Evolutionary conservation across 2,888 invertebrate species (phyloP).

Genomic region (Falcaria lacertinaria): DNA sequence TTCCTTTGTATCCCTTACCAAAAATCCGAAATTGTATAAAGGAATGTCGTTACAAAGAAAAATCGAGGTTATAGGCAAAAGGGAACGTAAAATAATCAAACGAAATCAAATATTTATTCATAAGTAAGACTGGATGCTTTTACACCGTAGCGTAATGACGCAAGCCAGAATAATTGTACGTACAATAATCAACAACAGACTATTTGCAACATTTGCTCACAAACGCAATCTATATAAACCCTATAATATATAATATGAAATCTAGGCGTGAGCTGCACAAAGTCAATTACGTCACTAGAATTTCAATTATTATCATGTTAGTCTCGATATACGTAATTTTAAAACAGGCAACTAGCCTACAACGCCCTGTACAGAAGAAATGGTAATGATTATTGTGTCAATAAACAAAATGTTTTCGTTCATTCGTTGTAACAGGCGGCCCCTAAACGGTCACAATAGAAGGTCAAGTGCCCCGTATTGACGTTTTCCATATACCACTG

Average conservation of each 20-base stretch:
- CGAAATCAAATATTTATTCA: slow-evolving; percentile 4
- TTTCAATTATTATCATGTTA: too few relatives aligned
- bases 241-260: too few relatives aligned
- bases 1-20: not conserved
- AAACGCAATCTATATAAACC: too few relatives aligned
- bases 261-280: too few relatives aligned
- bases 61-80: slow-evolving; percentile 1
- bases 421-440: slow-evolving; percentile 6
- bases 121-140: not conserved
- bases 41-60: slow-evolving; percentile 1
- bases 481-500: slow-evolving; percentile 12
- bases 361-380: too few relatives aligned
- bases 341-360: too few relatives aligned
- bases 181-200: too few relatives aligned
- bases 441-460: slow-evolving; percentile 13
- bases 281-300: too few relatives aligned
- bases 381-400: too few relatives aligned
- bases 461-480: slow-evolving; percentile 21
- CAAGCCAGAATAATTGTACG: not conserved
- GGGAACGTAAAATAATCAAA: slow-evolving; percentile 4
- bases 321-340: too few relatives aligned
- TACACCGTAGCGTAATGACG: not conserved
- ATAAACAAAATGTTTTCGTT: too few relatives aligned
- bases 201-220: too few relatives aligned
- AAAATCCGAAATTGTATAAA: not conserved